Conservation (phyloP, 2,113 vertebrate species). For the Glareola pratincola region DNA sequence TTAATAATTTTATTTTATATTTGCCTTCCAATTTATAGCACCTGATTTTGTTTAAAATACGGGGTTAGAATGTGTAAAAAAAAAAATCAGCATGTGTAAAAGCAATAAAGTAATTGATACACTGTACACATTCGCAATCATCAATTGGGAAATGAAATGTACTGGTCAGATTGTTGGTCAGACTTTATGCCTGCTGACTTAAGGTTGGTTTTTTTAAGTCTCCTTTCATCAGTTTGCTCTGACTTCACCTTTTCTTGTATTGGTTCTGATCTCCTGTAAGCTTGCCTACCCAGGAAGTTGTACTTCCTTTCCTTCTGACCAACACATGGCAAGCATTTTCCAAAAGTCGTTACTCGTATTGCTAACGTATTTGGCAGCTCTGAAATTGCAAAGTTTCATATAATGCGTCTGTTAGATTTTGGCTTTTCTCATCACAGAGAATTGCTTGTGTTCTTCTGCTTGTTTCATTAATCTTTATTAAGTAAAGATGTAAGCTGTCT, state of each 20-base stretch:
- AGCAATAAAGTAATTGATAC: background rate
- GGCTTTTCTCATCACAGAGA: constrained; percentile 40
- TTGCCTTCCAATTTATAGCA: background rate
- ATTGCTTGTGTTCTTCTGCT: constrained; percentile 57
- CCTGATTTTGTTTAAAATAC: background rate
- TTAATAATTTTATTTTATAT: background rate
- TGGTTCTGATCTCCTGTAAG: background rate
- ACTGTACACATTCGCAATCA: background rate
- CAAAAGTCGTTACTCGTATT: background rate
- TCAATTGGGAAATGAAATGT: background rate
- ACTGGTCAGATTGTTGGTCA: background rate
- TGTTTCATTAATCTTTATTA: constrained; percentile 72
- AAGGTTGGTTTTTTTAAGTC: background rate
- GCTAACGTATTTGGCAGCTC: constrained; percentile 42
- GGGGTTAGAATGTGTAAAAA: background rate
- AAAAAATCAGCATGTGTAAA: background rate
- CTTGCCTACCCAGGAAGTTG: constrained; percentile 24
- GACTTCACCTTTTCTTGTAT: constrained; percentile 41
- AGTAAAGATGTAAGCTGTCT: constrained; percentile 63
- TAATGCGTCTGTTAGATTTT: background rate
- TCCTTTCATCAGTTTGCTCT: constrained; percentile 19
- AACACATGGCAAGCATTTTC: constrained; percentile 62
- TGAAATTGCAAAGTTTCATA: constrained; percentile 28
- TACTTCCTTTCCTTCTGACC: constrained; percentile 37
- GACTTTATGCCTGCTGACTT: background rate